phyloP scores from a whole-genome alignment of 2,797 vertebrate species.

The Periparus ater region DNA sequence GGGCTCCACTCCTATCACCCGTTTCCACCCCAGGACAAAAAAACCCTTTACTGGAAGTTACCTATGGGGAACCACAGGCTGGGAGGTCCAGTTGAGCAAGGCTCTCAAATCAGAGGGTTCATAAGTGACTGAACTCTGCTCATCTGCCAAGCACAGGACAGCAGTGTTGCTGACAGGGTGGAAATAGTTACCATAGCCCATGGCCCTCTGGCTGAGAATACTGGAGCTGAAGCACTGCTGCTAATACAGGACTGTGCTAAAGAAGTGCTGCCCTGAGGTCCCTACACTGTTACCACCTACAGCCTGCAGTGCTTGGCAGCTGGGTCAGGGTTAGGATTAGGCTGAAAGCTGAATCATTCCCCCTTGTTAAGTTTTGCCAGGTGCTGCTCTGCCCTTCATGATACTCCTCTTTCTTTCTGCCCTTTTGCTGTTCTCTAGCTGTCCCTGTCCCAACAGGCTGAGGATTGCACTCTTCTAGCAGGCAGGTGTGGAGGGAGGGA shows the following conservation, averaged over 20 bases:
- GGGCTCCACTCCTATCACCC: background rate
- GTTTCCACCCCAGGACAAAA: background rate
- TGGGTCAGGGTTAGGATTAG: background rate
- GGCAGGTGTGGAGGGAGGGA: background rate
- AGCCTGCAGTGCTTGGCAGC: background rate
- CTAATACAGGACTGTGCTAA: background rate
- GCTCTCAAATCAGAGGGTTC: background rate
- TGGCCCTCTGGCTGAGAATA: background rate
- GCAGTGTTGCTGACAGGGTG: background rate
- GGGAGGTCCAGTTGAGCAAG: background rate
- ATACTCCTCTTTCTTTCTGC: background rate
- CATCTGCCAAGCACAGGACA: background rate
- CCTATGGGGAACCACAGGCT: background rate
- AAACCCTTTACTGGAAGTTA: background rate
- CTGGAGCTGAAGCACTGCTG: background rate
- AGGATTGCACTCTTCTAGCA: background rate
- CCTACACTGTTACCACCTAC: background rate
- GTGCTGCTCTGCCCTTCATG: background rate
- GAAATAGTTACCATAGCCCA: background rate
- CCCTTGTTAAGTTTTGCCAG: background rate
- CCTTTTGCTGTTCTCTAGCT: background rate
- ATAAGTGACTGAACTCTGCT: background rate
- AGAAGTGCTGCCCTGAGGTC: background rate
- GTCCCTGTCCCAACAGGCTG: accelerated
- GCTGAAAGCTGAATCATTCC: background rate